These are phyloP conservation scores for Trichopoda pennipes DNA, from an alignment of 2,888 invertebrate species.

Conservation along the genomic window DNA sequence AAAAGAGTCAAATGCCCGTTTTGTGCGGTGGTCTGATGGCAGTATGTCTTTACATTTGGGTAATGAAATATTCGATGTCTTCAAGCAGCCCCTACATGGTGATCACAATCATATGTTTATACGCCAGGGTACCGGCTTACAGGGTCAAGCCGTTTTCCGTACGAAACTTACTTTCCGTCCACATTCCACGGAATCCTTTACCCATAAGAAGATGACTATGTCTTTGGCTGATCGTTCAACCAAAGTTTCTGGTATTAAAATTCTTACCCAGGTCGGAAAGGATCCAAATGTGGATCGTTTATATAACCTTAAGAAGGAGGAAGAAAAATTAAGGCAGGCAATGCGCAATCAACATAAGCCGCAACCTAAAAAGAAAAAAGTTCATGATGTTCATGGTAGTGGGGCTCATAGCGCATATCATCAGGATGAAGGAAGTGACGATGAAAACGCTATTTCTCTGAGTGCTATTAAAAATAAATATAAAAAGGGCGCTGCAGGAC, in stretches of 20 bases:
- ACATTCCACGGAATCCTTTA: constrained; percentile 99
- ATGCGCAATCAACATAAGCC: constrained; percentile 84
- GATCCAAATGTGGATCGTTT: constrained; percentile 97
- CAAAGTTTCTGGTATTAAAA: constrained; percentile 97
- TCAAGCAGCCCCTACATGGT: constrained; percentile 95
- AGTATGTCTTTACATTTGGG: constrained; percentile 98
- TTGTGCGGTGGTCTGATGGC: constrained; percentile 99
- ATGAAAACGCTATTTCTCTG: constrained; percentile 94
- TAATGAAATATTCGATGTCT: constrained; percentile 98
- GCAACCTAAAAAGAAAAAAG: constrained; percentile 81
- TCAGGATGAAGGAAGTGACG: constrained; percentile 92
- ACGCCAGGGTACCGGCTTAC: constrained; percentile 94
- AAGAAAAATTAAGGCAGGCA: constrained; percentile 95
- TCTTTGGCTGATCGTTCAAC: constrained; percentile 97
- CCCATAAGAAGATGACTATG: constrained; percentile 99
- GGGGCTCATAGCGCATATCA: constrained; percentile 80
- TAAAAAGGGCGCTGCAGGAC: constrained; percentile 82
- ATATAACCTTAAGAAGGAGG: constrained; percentile 98
- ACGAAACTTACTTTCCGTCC: constrained; percentile 98
- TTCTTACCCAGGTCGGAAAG: constrained; percentile 88
- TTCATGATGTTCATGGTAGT: constrained; percentile 80
- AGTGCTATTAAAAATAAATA: constrained; percentile 97
- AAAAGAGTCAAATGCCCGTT: constrained; percentile 96
- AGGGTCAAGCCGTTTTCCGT: constrained; percentile 98
- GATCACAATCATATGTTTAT: constrained; percentile 99